Conservation (phyloP, 2,888 invertebrate genomes). For the Dusona sp. region DNA sequence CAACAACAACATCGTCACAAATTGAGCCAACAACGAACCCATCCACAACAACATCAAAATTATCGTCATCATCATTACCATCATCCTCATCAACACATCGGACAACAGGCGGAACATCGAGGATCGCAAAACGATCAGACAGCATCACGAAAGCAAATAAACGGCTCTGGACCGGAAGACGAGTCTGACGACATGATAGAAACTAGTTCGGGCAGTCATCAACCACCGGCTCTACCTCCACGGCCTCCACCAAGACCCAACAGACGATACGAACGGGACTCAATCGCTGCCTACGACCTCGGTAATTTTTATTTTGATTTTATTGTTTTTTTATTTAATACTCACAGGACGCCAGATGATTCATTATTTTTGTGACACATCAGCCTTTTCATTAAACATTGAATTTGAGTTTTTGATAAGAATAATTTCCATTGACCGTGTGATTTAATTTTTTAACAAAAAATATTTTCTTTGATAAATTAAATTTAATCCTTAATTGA, state of each 20-base stretch:
- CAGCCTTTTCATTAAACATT: too few species aligned
- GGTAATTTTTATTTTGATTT: constrained; percentile 74
- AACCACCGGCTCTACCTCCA: constrained; percentile 83
- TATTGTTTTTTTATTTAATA: background rate
- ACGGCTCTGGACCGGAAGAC: constrained; percentile 77
- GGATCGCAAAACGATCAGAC: constrained; percentile 46
- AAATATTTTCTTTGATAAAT: too few species aligned
- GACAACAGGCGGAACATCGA: constrained; percentile 72
- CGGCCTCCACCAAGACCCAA: constrained; percentile 82
- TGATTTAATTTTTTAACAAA: too few species aligned
- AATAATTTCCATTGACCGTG: too few species aligned
- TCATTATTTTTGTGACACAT: too few species aligned
- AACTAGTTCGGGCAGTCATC: constrained; percentile 79
- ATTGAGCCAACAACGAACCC: constrained; percentile 39
- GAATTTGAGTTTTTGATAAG: too few species aligned
- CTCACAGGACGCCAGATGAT: too few species aligned
- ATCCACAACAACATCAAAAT: constrained; percentile 58
- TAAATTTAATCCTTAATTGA: too few species aligned
- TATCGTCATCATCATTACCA: constrained; percentile 70
- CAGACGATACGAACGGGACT: constrained; percentile 78
- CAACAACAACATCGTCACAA: constrained; percentile 43
- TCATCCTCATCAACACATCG: constrained; percentile 70
- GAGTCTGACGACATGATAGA: constrained; percentile 77
- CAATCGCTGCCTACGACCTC: constrained; percentile 76
- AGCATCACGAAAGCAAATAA: constrained; percentile 68